These are phyloP conservation scores for Caenorhabditis virilis DNA, from an alignment of 2,888 invertebrate species.

Conservation along the genomic window DNA sequence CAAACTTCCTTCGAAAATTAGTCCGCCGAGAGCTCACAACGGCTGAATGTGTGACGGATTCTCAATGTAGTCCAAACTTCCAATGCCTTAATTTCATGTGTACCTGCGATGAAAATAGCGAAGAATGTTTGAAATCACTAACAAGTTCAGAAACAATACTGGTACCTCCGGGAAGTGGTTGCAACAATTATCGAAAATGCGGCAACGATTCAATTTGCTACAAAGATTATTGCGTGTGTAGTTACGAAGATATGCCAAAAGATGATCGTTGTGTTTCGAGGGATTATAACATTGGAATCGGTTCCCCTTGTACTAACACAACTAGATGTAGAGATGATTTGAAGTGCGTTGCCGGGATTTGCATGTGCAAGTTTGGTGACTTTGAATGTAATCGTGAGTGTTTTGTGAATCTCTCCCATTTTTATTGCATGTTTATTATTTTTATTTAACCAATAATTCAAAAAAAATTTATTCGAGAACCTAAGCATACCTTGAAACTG, in stretches of 20 bases:
- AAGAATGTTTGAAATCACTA: slow-evolving; percentile 23
- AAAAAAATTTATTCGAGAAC: not conserved
- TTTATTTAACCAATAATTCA: not conserved
- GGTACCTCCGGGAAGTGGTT: slow-evolving; percentile 26
- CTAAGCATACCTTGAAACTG: not conserved
- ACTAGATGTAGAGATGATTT: slow-evolving; percentile 45
- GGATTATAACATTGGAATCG: slow-evolving; percentile 38
- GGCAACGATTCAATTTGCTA: slow-evolving; percentile 43
- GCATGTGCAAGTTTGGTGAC: slow-evolving; percentile 51
- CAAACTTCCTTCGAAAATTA: slow-evolving; percentile 6
- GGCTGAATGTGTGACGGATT: slow-evolving; percentile 26
- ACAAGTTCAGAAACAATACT: not conserved
- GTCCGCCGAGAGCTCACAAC: slow-evolving; percentile 19
- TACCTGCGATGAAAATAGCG: slow-evolving; percentile 33
- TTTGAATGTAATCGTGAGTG: slow-evolving; percentile 47
- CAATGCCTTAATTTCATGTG: slow-evolving; percentile 38
- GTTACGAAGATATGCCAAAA: slow-evolving; percentile 40
- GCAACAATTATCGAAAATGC: slow-evolving; percentile 35
- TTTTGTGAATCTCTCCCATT: slow-evolving; percentile 3
- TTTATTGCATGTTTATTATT: slow-evolving; percentile 3
- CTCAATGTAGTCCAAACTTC: slow-evolving; percentile 40
- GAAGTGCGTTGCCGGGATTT: slow-evolving; percentile 50
- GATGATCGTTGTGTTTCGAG: slow-evolving; percentile 42
- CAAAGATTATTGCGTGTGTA: slow-evolving; percentile 45
- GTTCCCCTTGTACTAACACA: slow-evolving; percentile 38